Conservation (phyloP, 1,140 invertebrate genomes). For the Eupristina koningsbergeri region DNA sequence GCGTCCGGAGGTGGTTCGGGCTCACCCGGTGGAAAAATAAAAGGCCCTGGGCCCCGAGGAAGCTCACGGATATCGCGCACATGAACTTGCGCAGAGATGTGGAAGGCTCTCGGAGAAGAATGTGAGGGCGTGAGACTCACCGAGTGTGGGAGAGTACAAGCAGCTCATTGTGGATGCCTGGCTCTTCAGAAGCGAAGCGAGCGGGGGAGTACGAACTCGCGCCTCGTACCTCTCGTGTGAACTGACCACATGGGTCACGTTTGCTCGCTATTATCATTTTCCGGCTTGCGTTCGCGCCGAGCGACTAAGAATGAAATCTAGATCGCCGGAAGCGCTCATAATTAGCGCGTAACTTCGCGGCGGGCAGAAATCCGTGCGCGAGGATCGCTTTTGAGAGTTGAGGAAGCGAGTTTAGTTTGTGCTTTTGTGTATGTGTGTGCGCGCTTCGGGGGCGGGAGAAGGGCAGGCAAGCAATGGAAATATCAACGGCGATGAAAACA, state of each 20-base stretch:
- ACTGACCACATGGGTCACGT: slow-evolving; percentile 74
- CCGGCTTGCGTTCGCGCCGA: slow-evolving; percentile 63
- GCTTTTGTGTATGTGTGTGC: not conserved
- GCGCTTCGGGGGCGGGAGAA: not conserved
- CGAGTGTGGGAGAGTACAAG: slow-evolving; percentile 74
- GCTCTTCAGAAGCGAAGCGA: slow-evolving; percentile 23
- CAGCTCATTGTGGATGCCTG: slow-evolving; percentile 67
- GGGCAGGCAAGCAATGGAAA: slow-evolving; percentile 19
- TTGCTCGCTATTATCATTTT: slow-evolving; percentile 73
- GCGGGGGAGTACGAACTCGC: slow-evolving; percentile 45
- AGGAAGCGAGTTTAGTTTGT: not conserved
- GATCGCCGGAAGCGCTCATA: slow-evolving; percentile 74
- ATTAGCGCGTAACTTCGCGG: slow-evolving; percentile 69
- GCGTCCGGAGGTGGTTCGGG: no score
- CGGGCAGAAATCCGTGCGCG: slow-evolving; percentile 5
- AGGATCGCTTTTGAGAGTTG: no score
- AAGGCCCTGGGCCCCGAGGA: slow-evolving; percentile 26
- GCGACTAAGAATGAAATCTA: slow-evolving; percentile 73
- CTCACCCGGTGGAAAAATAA: not conserved
- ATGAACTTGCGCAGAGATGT: not conserved
- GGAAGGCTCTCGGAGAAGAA: slow-evolving; percentile 62
- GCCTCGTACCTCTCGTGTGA: slow-evolving; percentile 70
- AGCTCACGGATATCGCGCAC: slow-evolving; percentile 1
- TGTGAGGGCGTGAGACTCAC: slow-evolving; percentile 73
- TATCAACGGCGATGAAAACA: slow-evolving; percentile 37